A percentile compares a stretch with the other conserved stretches of the same genome.
Evolutionary conservation across 2,888 invertebrate species (phyloP).

Genomic region (Chirona hameri): DNA sequence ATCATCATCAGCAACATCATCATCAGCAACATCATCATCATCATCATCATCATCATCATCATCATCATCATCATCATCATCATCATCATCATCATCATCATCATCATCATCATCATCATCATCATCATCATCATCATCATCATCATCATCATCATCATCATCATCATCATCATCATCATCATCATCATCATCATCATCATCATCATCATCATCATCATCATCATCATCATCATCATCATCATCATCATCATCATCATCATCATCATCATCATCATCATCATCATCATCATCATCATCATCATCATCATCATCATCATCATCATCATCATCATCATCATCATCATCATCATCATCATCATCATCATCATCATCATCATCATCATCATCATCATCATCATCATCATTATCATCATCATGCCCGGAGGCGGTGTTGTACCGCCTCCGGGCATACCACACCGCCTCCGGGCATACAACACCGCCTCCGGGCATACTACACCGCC

Average conservation of each 20-base stretch:
- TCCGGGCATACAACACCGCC: too few species aligned
- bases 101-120: slow-evolving; percentile 22
- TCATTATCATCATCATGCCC: too few species aligned
- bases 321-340: slow-evolving; percentile 22
- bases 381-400: slow-evolving; percentile 22
- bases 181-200: too few species aligned
- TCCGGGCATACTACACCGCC: too few species aligned
- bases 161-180: slow-evolving; percentile 22
- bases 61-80: slow-evolving; percentile 22
- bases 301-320: slow-evolving; percentile 22
- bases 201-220: too few species aligned
- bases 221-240: slow-evolving; percentile 11
- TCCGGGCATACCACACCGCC: too few species aligned
- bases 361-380: slow-evolving; percentile 22
- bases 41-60: too few species aligned
- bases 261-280: slow-evolving; percentile 22
- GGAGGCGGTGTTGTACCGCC: too few species aligned
- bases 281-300: slow-evolving; percentile 22
- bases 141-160: slow-evolving; percentile 22
- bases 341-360: slow-evolving; percentile 22
- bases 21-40: too few species aligned
- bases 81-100: slow-evolving; percentile 22
- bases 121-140: slow-evolving; percentile 22
- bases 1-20: too few species aligned
- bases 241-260: slow-evolving; percentile 22